Conservation (phyloP, 2,113 vertebrate species). For the Phalacrocorax brasilianus region DNA sequence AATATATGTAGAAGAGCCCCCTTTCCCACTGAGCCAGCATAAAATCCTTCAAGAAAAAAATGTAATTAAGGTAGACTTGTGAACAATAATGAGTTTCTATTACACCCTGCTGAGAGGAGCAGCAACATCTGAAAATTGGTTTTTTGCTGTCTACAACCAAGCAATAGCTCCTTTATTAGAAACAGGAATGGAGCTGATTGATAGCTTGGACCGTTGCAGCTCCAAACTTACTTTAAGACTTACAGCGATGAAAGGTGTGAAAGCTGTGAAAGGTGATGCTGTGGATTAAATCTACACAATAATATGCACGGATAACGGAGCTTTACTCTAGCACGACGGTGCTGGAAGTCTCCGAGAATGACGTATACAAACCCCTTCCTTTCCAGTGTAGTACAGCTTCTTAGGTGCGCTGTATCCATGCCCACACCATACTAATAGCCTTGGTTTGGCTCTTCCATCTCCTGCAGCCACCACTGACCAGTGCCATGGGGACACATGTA, state of each 20-base stretch:
- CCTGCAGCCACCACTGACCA: background rate
- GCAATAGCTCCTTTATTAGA: conserved; percentile 26
- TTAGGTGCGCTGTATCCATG: background rate
- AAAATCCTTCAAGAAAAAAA: conserved; percentile 56
- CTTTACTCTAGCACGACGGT: background rate
- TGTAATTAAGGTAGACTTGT: conserved; percentile 68
- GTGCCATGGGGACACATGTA: fast-evolving
- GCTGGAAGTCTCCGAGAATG: background rate
- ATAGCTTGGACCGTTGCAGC: background rate
- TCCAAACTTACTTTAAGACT: background rate
- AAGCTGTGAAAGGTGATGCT: background rate
- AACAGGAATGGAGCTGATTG: background rate
- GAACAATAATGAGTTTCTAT: conserved; percentile 64
- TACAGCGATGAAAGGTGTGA: too few relatives aligned
- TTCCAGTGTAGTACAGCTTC: background rate
- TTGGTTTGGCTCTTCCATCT: background rate
- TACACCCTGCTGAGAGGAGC: conserved; percentile 56
- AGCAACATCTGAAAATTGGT: conserved; percentile 55
- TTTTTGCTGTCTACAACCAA: conserved; percentile 7
- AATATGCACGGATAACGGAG: fast-evolving
- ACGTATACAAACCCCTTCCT: background rate
- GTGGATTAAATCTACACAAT: background rate
- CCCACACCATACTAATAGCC: background rate
- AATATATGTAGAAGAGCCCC: conserved; percentile 29
- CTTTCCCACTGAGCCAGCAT: conserved; percentile 7